A percentile compares a stretch with the other conserved stretches of the same genome.
phyloP scores from a whole-genome alignment of 2,888 invertebrate species.

The Schrankia costaestrigalis region DNA sequence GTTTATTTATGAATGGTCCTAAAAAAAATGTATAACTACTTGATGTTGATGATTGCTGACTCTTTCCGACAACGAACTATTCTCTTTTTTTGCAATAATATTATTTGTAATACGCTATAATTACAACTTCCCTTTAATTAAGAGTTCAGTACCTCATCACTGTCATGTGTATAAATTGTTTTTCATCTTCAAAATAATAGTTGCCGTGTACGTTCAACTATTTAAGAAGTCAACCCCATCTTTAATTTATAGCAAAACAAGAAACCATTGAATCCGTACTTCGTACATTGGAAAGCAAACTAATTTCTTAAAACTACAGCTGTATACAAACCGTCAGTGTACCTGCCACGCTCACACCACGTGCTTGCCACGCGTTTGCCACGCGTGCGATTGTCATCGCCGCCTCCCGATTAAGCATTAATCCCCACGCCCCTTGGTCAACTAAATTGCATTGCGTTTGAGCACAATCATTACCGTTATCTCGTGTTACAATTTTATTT shows the following conservation, averaged over 20 bases:
- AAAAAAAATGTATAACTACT: too few species aligned
- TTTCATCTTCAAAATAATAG: too few species aligned
- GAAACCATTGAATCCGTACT: neutral
- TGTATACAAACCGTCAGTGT: conserved; percentile 21
- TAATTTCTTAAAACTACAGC: conserved; percentile 20
- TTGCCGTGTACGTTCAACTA: too few species aligned
- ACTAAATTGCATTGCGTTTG: conserved; percentile 58
- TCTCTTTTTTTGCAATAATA: too few species aligned
- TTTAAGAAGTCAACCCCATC: too few species aligned
- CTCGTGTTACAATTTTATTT: conserved; percentile 65
- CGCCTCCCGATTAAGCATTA: conserved; percentile 69
- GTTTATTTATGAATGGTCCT: too few species aligned
- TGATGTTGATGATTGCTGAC: neutral
- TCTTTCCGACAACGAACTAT: neutral
- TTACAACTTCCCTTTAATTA: too few species aligned
- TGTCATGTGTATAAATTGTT: too few species aligned
- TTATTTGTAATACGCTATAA: too few species aligned
- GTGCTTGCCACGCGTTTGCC: conserved; percentile 45
- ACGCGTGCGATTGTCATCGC: conserved; percentile 71
- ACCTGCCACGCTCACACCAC: conserved; percentile 43
- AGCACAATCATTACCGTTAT: conserved; percentile 64
- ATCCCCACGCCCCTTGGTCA: conserved; percentile 66
- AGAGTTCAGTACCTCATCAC: too few species aligned
- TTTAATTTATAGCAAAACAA: neutral
- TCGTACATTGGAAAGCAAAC: neutral